Evolutionary conservation across 2,797 vertebrate genomes (phyloP), one percentile per base, ranked within the genome.

Genomic region (Podarcis lilfordi): DNA sequence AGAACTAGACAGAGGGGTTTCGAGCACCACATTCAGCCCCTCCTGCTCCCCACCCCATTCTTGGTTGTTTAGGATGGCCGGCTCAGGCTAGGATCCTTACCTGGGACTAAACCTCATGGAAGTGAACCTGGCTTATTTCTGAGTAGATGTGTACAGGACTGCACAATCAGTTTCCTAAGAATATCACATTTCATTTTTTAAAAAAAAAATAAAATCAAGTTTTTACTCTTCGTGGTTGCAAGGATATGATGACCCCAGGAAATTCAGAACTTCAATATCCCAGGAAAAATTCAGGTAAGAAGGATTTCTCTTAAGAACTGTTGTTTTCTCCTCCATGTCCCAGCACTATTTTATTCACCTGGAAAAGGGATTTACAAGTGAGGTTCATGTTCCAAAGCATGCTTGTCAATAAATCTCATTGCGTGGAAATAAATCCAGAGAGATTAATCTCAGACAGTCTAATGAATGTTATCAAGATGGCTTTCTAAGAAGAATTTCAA

Each of bases 371-470:
- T 89, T 86, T 86, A 29, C 84, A 81, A 68, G 61, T 79, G 59
- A 76, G 29, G 61, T 37, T 87, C 25, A 3, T 78, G 86, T 84
- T 80, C 25, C 8, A 76, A 88, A 71, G 19, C 19, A 83, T 81
- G 2, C 82, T 90, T 82, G 86, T 71, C 83, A 90, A 72, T 84
- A 82, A 90, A 88, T 1, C 77, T 78, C 75, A 71, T 86, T 89
- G 88, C 74, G 23, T 68, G 55, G 83, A 90, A 84, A 91, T 82
- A 81, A 82, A 69, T 45, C 81, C 43, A 29, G 8, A 59, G 72
- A 92, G 76, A 91, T 80, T 89, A 64, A 91, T 82, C 80, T 89
- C 87, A 69, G 61, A 68, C 89, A 86, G 35, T 43, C 71, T 88
- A 86, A 87, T 50, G 50, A 88, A 59, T 55, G 25, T 85, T 81